Evolutionary conservation across 2,113 vertebrate genomes (phyloP).

Genomic region (Axis porcinus): DNA sequence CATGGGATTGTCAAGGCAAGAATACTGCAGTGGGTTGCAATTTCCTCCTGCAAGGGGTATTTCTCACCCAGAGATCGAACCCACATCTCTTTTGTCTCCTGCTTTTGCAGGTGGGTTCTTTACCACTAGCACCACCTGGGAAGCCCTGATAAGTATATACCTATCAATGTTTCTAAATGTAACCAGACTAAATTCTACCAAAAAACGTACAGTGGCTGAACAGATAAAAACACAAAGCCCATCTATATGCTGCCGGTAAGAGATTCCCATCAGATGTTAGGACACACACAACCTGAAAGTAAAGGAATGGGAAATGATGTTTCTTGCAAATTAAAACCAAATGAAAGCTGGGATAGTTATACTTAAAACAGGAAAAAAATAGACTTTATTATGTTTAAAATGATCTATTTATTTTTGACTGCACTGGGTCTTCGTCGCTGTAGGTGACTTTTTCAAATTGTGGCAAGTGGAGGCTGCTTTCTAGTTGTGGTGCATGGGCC

Average conservation of each 20-base stretch:
- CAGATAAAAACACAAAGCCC: background rate
- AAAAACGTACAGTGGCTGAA: background rate
- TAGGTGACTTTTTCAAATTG: background rate
- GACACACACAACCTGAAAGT: background rate
- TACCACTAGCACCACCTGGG: background rate
- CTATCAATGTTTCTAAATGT: background rate
- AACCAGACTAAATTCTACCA: background rate
- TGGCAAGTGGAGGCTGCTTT: background rate
- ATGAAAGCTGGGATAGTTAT: background rate
- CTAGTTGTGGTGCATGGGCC: fast-evolving
- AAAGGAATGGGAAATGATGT: background rate
- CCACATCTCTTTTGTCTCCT: background rate
- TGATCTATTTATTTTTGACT: background rate
- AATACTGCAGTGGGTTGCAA: background rate
- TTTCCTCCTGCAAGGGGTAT: background rate
- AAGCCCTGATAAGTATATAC: background rate
- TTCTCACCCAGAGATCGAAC: background rate
- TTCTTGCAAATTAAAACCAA: background rate
- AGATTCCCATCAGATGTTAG: background rate
- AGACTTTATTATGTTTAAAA: background rate
- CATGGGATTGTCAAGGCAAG: background rate
- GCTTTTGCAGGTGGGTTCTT: background rate
- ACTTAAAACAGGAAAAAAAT: background rate
- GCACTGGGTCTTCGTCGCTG: background rate
- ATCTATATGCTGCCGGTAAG: background rate